Conservation (phyloP, 2,113 vertebrate genomes). For the Mormyrus lacerda region DNA sequence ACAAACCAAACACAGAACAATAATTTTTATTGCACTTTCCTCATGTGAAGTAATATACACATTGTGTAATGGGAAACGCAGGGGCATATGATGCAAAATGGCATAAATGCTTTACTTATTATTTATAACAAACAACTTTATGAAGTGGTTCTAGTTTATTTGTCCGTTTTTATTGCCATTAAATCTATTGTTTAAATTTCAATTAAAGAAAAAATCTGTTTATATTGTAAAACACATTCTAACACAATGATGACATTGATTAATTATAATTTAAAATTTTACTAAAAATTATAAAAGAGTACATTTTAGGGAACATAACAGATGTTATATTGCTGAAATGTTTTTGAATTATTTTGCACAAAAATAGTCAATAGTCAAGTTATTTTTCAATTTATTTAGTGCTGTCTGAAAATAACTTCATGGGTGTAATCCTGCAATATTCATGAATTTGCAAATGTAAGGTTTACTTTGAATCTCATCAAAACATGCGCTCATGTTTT, state of each 20-base stretch:
- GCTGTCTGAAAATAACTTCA: neutral
- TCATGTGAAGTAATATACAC: neutral
- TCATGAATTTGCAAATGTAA: neutral
- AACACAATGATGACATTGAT: neutral
- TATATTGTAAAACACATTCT: neutral
- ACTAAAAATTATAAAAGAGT: neutral
- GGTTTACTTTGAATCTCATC: neutral
- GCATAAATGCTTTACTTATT: neutral
- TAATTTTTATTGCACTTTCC: neutral
- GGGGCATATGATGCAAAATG: neutral
- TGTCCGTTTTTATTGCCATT: neutral
- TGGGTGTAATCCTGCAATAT: neutral
- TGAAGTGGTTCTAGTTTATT: neutral
- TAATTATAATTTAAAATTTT: neutral
- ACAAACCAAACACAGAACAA: neutral
- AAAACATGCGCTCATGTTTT: neutral
- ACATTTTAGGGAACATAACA: neutral
- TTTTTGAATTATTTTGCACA: neutral
- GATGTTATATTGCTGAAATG: neutral
- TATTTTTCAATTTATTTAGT: neutral
- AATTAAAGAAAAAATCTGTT: neutral
- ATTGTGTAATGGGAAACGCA: neutral
- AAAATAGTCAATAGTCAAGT: neutral
- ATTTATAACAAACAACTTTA: neutral
- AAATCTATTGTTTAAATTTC: neutral